Conservation (phyloP, 2,797 vertebrate species). For the Mycteria americana region DNA sequence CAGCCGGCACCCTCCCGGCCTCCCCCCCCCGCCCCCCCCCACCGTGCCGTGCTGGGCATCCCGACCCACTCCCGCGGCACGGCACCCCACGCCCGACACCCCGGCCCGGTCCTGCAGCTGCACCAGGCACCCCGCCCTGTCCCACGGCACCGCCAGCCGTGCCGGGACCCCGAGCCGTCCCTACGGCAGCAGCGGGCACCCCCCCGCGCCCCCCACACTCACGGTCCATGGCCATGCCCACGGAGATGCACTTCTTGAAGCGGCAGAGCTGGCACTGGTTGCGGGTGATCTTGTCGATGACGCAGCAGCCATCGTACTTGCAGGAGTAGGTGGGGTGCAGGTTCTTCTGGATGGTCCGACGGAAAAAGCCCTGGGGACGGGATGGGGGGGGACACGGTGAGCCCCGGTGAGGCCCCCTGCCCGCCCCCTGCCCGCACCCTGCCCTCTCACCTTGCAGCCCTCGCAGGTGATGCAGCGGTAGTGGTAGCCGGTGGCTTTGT, state of each 20-base stretch:
- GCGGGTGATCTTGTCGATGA: conserved; percentile 98
- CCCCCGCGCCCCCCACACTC: conserved; percentile 66
- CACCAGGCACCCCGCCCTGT: background rate
- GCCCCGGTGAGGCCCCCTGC: background rate
- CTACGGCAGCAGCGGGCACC: too few relatives aligned
- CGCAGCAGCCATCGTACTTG: conserved; percentile 96
- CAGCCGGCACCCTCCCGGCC: background rate
- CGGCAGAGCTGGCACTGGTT: conserved; percentile 99
- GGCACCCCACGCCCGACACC: too few relatives aligned
- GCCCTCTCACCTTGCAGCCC: conserved; percentile 91
- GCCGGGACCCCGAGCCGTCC: fast-evolving
- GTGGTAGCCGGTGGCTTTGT: conserved; percentile 98
- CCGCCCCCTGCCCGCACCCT: background rate
- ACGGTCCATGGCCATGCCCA: conserved; percentile 99
- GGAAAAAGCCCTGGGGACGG: conserved; percentile 89
- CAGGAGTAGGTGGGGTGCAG: conserved; percentile 95
- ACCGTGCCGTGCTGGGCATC: background rate
- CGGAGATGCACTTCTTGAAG: conserved; percentile 97
- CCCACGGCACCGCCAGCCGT: background rate
- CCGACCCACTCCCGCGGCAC: background rate
- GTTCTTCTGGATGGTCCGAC: conserved; percentile 98
- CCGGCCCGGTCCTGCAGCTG: background rate
- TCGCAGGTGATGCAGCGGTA: conserved; percentile 99
- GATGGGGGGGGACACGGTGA: fast-evolving
- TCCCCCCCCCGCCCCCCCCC: too few relatives aligned